phyloP scores from a whole-genome alignment of 2,888 invertebrate species.

The Tetragnatha montana region DNA sequence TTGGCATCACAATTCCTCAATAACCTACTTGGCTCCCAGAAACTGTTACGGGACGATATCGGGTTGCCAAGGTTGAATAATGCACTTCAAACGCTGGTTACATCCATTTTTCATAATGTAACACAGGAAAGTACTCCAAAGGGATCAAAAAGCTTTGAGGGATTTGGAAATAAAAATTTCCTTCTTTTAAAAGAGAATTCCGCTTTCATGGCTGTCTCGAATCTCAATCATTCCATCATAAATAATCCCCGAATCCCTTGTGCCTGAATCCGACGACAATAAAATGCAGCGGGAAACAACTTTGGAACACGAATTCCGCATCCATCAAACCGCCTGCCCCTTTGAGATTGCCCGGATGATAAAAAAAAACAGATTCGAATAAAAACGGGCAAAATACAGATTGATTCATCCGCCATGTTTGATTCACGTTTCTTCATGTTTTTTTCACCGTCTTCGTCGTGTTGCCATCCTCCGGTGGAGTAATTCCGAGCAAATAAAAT shows the following conservation, averaged over 20 bases:
- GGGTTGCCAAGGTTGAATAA: neutral
- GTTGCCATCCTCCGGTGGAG: neutral
- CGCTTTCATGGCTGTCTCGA: neutral
- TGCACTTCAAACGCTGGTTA: neutral
- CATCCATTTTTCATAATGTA: neutral
- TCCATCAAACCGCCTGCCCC: conserved; percentile 40
- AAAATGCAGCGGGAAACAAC: conserved; percentile 13
- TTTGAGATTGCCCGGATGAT: conserved; percentile 9
- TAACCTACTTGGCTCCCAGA: neutral
- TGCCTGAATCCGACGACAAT: neutral
- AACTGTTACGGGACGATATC: neutral
- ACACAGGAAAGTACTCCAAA: neutral
- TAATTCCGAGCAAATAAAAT: conserved; percentile 41
- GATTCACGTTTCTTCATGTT: neutral
- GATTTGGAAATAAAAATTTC: conserved; percentile 1
- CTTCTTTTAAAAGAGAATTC: neutral
- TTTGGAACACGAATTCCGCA: conserved; percentile 22
- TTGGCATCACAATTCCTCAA: neutral
- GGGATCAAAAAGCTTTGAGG: neutral
- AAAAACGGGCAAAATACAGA: conserved; percentile 9
- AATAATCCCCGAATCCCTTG: neutral
- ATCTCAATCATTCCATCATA: conserved; percentile 3
- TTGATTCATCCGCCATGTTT: conserved; percentile 20
- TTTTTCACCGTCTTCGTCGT: neutral
- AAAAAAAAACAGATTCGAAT: neutral